Evolutionary conservation across 2,113 vertebrate genomes (phyloP), one percentile per base, ranked within the genome.

Genomic region (Passer domesticus): DNA sequence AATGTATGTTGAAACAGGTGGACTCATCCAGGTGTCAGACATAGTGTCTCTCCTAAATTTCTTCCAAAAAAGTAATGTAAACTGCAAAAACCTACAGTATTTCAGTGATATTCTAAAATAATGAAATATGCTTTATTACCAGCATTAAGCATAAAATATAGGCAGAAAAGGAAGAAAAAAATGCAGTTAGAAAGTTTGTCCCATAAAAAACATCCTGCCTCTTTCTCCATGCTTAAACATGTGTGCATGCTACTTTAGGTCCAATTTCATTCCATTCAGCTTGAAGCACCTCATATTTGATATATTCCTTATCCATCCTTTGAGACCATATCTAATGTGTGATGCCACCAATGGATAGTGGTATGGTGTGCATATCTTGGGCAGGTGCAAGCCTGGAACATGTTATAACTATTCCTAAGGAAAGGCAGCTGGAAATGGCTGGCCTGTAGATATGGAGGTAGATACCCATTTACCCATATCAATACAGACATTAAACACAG

Each of bases 351-450:
- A 5, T 24, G 43, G 47, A 14, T 46, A 11, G 52, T 35, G 39
- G 30, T 13, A 7, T 2, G 0, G 9, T 31, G 13, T 55, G 3
- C 43, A 0, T 37, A 53, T 44, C 46, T 30, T 41, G 37, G 5
- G 27, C 35, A 52, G 44, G 16, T 91, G 10, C 0, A 13, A 70
- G 18, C 10, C 50, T 95, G 73, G 41, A 73, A 58, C 9, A 2
- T 39, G 25, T 8, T 21, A 3, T 63, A 59, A 17, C 37, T 62
- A 9, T 58, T 83, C 9, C 41, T 28, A 15, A 9, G 55, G 25
- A 86, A 80, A 86, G 15, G 17, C n/a, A 83, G 23, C 0, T 80
- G 44, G 49, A 18, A 9, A 15, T 25, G 44, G 3, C 13, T 81
- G 50, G 33, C 28, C 56, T 70, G 18, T 39, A 67, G 68, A 39